Base-by-base conservation (phyloP, 1,140 invertebrate genomes). In the Leptinotarsa texana region DNA sequence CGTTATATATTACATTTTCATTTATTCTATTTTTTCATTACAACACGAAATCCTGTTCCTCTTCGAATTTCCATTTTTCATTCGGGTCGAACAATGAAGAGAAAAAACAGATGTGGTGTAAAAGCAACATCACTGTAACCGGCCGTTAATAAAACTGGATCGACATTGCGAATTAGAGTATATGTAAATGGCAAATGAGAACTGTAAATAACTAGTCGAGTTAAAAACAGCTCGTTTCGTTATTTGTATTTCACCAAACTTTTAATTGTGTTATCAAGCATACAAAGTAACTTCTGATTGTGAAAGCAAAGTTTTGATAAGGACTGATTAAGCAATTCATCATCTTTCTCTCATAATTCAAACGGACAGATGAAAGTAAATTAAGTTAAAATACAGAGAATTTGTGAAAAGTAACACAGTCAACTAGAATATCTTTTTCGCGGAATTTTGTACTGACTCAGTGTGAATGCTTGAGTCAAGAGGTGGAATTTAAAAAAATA, bases 321-420 rank as follows among this genome's bases (percentile, higher is more conserved):
- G 51, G 51, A 57, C 51, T 57, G 51, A 57, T 57, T 57, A 57
- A 57, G 51, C 51, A 57, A 57, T 57, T 57, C 51, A 57, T 57
- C 51, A 57, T n/a, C 51, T 57, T 57, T 57, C 51, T 57, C 3
- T 57, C 51, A 13, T 57, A 57, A 57, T 57, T 57, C 51, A 15
- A 57, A 57, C 51, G 51, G 51, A 57, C 51, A 57, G 51, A 15
- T 57, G 51, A 57, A 57, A 57, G 13, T 57, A 17, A 15, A 57
- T 57, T 57, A 57, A 15, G 51, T 2, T 57, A n/a, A 18, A 57
- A 17, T 57, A 57, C 51, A 18, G 51, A 57, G 51, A 57, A 57
- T 18, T 57, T 57, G 15, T 17, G 51, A 17, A n/a, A 57, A 57
- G 51, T 57, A 4, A 57, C 4, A 57, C n/a, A 57, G 15, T 18